Conservation (phyloP, 2,888 invertebrate genomes). For the Cheilosia vulpina region DNA sequence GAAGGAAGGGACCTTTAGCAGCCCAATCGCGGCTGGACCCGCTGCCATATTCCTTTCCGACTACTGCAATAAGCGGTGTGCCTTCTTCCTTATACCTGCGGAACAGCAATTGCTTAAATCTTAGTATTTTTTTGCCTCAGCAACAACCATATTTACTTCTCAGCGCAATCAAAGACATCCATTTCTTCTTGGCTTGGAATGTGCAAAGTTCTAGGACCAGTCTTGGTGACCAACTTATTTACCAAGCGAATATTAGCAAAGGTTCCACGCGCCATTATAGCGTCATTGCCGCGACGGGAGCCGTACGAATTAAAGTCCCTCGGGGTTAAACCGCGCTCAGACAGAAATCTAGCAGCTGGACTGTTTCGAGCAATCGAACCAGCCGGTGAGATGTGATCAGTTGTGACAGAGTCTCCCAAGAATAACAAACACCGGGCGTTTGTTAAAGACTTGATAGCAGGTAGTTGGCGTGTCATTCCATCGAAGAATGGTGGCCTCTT, state of each 20-base stretch:
- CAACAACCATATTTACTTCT: slow-evolving; percentile 84
- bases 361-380: slow-evolving; percentile 98
- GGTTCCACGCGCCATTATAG: slow-evolving; percentile 98
- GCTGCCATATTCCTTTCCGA: slow-evolving; percentile 98
- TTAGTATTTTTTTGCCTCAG: slow-evolving; percentile 69
- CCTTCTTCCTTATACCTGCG: slow-evolving; percentile 89
- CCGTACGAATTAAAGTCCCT: slow-evolving; percentile 99
- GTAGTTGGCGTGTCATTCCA: slow-evolving; percentile 87
- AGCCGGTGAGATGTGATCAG: slow-evolving; percentile 99
- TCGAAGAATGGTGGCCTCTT: slow-evolving; percentile 98
- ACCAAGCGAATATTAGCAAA: slow-evolving; percentile 98
- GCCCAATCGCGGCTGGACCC: slow-evolving; percentile 99
- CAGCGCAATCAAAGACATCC: slow-evolving; percentile 97
- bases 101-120: neutral
- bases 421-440: slow-evolving; percentile 93
- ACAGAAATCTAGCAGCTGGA: slow-evolving; percentile 87
- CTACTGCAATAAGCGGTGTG: slow-evolving; percentile 92
- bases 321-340: slow-evolving; percentile 87
- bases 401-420: slow-evolving; percentile 98
- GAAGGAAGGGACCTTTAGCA: slow-evolving; percentile 97
- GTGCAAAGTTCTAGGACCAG: slow-evolving; percentile 94
- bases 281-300: slow-evolving; percentile 98
- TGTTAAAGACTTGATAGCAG: slow-evolving; percentile 86
- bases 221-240: slow-evolving; percentile 92
- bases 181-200: slow-evolving; percentile 94